These are phyloP conservation scores for Trachythela sp. DNA, from an alignment of 64 coral and sea anemone genomes.

Conservation along the genomic window DNA sequence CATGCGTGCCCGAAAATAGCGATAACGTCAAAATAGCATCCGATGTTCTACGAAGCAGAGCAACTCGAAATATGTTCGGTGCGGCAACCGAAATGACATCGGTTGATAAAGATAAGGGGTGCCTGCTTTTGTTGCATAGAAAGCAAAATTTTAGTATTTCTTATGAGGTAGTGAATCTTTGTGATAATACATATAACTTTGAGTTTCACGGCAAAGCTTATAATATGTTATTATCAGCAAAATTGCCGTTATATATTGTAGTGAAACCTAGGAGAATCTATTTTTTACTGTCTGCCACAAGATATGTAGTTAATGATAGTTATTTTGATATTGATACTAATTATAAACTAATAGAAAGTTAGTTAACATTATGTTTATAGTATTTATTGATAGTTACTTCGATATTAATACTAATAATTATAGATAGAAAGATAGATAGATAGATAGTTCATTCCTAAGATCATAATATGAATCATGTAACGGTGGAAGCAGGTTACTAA, in stretches of 20 bases:
- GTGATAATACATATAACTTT: constrained; percentile 6
- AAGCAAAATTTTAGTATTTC: background rate
- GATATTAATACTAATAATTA: too few relatives aligned
- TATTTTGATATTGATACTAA: background rate
- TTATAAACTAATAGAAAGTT: too few relatives aligned
- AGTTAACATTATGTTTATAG: too few relatives aligned
- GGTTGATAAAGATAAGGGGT: background rate
- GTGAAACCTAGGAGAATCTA: constrained; percentile 29
- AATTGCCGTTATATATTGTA: background rate
- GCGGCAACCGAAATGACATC: background rate
- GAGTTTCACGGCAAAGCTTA: background rate
- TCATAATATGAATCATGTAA: too few relatives aligned
- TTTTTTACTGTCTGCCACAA: constrained; percentile 21
- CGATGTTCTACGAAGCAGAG: background rate
- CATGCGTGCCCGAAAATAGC: background rate
- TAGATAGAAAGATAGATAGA: too few relatives aligned
- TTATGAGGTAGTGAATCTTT: constrained; percentile 30
- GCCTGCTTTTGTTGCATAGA: constrained; percentile 31
- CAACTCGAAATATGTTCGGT: constrained; percentile 18
- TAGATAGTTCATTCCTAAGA: too few relatives aligned
- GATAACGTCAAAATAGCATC: background rate
- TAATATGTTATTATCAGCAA: constrained; percentile 20
- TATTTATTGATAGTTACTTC: too few relatives aligned
- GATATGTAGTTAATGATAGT: constrained; percentile 37
- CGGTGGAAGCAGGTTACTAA: too few relatives aligned